Evolutionary conservation across 2,797 vertebrate species (phyloP), one percentile per base, ranked within the genome.

Genomic region (Enteromius afrohamiltoni): DNA sequence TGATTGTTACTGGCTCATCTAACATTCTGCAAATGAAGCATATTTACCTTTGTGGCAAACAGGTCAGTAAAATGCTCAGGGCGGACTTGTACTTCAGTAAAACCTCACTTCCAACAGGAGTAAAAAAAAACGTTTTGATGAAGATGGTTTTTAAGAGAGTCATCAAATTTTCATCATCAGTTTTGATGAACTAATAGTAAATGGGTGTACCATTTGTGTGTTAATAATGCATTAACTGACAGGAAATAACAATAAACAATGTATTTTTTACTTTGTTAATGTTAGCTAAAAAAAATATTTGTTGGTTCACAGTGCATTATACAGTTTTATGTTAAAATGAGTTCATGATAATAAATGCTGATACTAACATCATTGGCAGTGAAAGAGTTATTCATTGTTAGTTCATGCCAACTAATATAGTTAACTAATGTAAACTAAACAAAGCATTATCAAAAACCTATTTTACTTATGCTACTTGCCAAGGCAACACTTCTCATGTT

Each of bases 1-100:
- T 29, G 31, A 80, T 75, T 53, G 40, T 51, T 49, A 73, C 47
- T 53, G 31, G 71, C 29, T 74, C 29, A 34, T 74, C 29, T 8
- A 51, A 9, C 5, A 34, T 74, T 74, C 34, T 37, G 71, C 49
- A 5, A 82, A 81, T 3, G 0, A 73, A 31, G 26, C 45, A 73
- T 26, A 69, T 14, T 13, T 31, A 19, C 9, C 23, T 49, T 19
- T 69, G 2, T 42, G 67, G 49, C 13, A 49, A 29, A 49, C 14
- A 29, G 26, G 45, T 73, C 70, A 73, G 3, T 51, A 19, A 73
- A 31, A 31, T 31, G 26, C 5, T 6, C 26, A 21, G 19, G 0
- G 19, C 0, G 13, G 47, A 31, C 49, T 6, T 51, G 26, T 21
- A 51, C 17, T 51, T 19, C 8, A 49, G 9, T 1, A 3, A 69